Base-by-base conservation (phyloP, 2,888 invertebrate genomes). In the Amphipyra berbera region DNA sequence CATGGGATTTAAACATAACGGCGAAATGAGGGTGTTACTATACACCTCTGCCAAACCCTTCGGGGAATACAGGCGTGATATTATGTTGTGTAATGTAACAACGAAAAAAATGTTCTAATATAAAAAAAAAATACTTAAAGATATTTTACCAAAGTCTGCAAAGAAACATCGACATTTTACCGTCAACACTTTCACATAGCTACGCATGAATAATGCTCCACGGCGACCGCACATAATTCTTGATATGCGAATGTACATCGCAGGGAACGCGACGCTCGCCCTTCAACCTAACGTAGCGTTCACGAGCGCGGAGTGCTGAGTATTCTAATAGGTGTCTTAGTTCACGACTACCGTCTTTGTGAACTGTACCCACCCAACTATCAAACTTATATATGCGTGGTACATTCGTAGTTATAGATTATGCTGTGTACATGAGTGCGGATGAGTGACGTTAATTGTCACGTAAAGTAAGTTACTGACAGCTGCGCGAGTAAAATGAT, bases 321-420 rank as follows among this genome's bases (percentile, higher is more conserved):
- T 77, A 73, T 75, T 70, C 63, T 77, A 75, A 78, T 78, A 72
- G 78, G 76, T 74, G 76, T 74, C 78, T 68, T 49, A 73, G 68
- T 70, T 74, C 67, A 58, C 45, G 47, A 64, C 49, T 61, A 53
- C 41, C 52, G 67, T 40, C 61, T 61, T 57, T 61, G 56, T 64
- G 57, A 53, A 48, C 42, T 45, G 42, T 73, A 41, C 44, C 15
- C 53, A 40, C 56, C 53, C 37, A 58, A 12, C 12, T 58, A 13
- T 10, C 8, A 10, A 30, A 2, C 30, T 2, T 35, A 42, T n/a
- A 27, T 42, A 15, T 14, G n/a, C n/a, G n/a, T 57, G 30, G 33
- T 27, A 38, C 13, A 38, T 33, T 37, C 37, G 47, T 30, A 35
- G 30, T 37, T 37, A 37, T 21, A 44, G 13, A 38, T 44, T 27